Evolutionary conservation across 2,113 vertebrate genomes (phyloP).

Genomic region (Sorex araneus): DNA sequence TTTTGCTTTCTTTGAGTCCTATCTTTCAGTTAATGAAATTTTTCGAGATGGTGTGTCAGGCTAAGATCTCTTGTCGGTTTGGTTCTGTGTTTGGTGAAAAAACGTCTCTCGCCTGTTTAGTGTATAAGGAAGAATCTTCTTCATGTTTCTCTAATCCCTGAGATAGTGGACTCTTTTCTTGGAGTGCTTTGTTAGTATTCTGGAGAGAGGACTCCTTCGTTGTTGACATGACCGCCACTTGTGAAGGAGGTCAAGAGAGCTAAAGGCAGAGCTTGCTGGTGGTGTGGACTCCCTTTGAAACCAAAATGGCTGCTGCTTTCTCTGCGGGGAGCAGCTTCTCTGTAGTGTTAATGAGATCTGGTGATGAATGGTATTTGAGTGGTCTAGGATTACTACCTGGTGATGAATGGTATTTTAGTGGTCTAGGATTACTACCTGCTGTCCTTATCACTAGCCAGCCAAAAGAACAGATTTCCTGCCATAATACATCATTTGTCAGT

Average conservation of each 20-base stretch:
- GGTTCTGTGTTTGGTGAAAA: neutral
- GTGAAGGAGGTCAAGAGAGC: neutral
- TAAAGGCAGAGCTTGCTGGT: neutral
- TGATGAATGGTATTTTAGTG: neutral
- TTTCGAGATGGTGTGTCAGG: neutral
- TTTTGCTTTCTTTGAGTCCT: neutral
- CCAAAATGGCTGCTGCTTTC: neutral
- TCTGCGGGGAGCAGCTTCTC: neutral
- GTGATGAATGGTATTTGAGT: neutral
- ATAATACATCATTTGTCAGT: constrained; percentile 35
- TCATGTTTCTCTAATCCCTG: constrained; percentile 13
- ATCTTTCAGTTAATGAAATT: neutral
- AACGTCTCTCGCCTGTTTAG: neutral
- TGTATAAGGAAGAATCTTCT: neutral
- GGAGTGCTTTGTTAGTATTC: neutral
- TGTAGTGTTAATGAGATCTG: neutral
- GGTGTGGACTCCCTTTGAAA: neutral
- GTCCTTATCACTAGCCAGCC: constrained; percentile 32
- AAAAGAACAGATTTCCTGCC: constrained; percentile 67
- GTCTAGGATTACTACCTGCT: constrained; percentile 12
- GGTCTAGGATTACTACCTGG: constrained; percentile 7
- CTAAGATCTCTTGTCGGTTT: neutral
- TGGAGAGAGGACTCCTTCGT: neutral
- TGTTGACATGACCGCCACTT: neutral
- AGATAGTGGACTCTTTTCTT: neutral